phyloP scores from a whole-genome alignment of 2,113 vertebrate species.

The Terrapene triunguis region DNA sequence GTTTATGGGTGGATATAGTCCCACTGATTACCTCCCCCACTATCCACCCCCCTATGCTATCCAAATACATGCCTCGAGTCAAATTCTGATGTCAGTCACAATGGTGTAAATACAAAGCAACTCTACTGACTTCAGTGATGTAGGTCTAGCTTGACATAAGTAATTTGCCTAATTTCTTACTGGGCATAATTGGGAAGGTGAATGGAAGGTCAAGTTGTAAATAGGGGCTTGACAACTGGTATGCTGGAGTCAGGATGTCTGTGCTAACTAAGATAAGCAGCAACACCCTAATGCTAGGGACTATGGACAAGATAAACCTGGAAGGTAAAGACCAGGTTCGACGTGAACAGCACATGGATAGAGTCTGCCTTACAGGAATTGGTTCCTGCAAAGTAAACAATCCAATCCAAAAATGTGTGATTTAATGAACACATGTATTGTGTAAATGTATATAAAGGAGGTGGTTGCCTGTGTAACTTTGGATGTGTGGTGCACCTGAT shows the following conservation, averaged over 20 bases:
- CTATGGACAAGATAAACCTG: not conserved
- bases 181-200: not conserved
- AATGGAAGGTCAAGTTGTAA: not conserved
- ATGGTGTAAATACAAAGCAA: not conserved
- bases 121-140: not conserved
- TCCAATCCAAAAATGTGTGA: not conserved
- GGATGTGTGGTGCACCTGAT: not conserved
- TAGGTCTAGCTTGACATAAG: not conserved
- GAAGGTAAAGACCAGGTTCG: not conserved
- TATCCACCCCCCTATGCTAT: not conserved
- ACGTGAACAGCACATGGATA: not conserved
- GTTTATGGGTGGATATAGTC: not conserved
- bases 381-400: not conserved
- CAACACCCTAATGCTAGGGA: not conserved
- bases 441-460: not conserved
- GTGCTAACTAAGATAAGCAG: not conserved
- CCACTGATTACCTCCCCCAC: not conserved
- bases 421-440: not conserved
- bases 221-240: not conserved
- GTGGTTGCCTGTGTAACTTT: not conserved
- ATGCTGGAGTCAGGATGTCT: not conserved
- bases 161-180: not conserved
- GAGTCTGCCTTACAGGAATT: not conserved
- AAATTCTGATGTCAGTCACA: not conserved
- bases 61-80: not conserved